These are phyloP conservation scores for Clangula hyemalis DNA, from an alignment of 2,797 vertebrate genomes.

Conservation along the genomic window DNA sequence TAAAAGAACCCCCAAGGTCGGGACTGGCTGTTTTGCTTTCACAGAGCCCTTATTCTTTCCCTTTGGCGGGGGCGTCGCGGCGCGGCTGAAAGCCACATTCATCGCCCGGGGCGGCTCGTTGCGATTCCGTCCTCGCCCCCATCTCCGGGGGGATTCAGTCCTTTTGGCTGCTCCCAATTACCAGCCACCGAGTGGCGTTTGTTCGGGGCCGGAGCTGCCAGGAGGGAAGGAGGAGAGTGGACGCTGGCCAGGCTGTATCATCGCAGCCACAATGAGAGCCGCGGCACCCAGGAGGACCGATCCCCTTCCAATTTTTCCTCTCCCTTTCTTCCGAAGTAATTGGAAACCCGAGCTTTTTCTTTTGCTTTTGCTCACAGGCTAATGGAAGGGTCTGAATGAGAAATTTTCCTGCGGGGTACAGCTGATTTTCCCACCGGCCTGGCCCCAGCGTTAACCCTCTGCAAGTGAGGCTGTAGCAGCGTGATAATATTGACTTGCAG, in stretches of 20 bases:
- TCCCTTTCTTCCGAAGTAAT: slow-evolving; percentile 45
- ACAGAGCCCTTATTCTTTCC: slow-evolving; percentile 72
- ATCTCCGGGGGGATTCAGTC: slow-evolving; percentile 52
- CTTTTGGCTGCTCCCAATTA: slow-evolving; percentile 62
- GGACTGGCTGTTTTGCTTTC: slow-evolving; percentile 59
- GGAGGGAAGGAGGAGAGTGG: slow-evolving; percentile 18
- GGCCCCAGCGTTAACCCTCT: neutral
- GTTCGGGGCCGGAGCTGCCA: slow-evolving; percentile 38
- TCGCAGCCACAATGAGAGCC: slow-evolving; percentile 32
- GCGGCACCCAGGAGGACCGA: neutral
- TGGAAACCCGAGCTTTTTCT: slow-evolving; percentile 33
- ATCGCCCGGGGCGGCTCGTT: slow-evolving; percentile 23
- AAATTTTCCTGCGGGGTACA: neutral
- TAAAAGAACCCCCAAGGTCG: slow-evolving; percentile 65
- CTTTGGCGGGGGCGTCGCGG: slow-evolving; percentile 35
- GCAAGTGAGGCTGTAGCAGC: neutral
- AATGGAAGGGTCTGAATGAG: slow-evolving; percentile 53
- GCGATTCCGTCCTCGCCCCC: slow-evolving; percentile 43
- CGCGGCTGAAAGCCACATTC: slow-evolving; percentile 74
- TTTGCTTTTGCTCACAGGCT: slow-evolving; percentile 50
- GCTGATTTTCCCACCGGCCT: slow-evolving; percentile 37
- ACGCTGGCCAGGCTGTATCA: slow-evolving; percentile 49
- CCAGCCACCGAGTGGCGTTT: slow-evolving; percentile 44
- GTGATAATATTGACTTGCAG: neutral
- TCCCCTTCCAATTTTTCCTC: slow-evolving; percentile 10